A percentile compares a stretch with the other conserved stretches of the same genome.
phyloP scores from a whole-genome alignment of 2,797 vertebrate species.

The Catostomus latipinnis region DNA sequence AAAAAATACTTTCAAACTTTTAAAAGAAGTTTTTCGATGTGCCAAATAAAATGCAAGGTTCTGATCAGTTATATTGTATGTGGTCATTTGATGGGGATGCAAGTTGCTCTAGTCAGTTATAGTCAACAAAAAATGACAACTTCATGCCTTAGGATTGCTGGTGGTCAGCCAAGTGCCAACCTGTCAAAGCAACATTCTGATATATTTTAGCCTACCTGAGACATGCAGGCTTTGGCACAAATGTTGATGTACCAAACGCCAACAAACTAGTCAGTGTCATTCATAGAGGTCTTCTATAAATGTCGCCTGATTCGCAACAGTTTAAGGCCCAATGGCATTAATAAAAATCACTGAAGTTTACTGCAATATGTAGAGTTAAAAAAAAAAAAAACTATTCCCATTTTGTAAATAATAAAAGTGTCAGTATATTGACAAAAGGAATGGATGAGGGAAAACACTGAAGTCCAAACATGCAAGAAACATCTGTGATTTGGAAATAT shows the following conservation, averaged over 20 bases:
- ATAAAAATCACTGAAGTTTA: constrained; percentile 71
- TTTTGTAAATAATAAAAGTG: constrained; percentile 45
- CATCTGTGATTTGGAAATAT: constrained; percentile 79
- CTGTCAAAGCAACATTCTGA: constrained; percentile 69
- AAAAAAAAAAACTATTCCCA: constrained; percentile 19
- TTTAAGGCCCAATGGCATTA: constrained; percentile 76
- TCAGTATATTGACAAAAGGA: constrained; percentile 20
- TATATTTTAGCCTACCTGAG: constrained; percentile 58
- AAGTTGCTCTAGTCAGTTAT: constrained; percentile 61
- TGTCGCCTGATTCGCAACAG: constrained; percentile 32
- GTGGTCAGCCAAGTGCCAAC: constrained; percentile 66
- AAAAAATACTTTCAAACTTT: constrained; percentile 6
- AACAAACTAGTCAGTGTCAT: constrained; percentile 72
- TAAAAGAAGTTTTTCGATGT: constrained; percentile 62
- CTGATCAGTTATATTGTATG: constrained; percentile 64
- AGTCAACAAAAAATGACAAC: constrained; percentile 76
- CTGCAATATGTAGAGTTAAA: constrained; percentile 13
- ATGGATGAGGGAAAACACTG: constrained; percentile 42
- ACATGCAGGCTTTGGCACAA: constrained; percentile 72
- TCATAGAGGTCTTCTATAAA: constrained; percentile 63
- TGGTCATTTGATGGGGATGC: constrained; percentile 62
- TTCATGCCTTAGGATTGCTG: constrained; percentile 55
- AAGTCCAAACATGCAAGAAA: constrained; percentile 72
- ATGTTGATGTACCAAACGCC: constrained; percentile 63
- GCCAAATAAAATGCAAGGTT: constrained; percentile 68